Percentiles rank a stretch among this genome's conserved stretches.
Conservation (phyloP, 2,888 invertebrate species). For the Sthenelais limicola region DNA sequence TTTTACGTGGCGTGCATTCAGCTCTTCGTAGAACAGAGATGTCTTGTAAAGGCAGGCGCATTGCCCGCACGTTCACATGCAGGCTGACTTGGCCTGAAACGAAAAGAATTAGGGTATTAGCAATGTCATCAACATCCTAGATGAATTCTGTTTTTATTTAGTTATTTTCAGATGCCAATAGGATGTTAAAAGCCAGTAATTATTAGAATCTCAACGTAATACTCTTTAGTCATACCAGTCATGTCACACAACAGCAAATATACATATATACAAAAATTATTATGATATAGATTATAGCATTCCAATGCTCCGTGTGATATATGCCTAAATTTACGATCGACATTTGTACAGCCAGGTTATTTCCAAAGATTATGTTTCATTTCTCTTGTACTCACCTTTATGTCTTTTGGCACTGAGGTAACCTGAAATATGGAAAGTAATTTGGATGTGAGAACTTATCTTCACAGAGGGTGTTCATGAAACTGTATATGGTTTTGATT, state of each 20-base stretch:
- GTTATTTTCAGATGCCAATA: too few species aligned
- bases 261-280: not conserved
- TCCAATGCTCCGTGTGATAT: not conserved
- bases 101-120: not conserved
- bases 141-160: too few species aligned
- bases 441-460: too few species aligned
- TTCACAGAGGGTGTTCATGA: too few species aligned
- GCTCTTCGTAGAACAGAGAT: slow-evolving; percentile 14
- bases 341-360: not conserved
- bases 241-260: not conserved
- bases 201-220: too few species aligned
- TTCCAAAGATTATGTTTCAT: too few species aligned
- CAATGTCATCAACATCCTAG: too few species aligned
- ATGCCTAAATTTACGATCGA: not conserved
- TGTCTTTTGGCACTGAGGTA: slow-evolving; percentile 64
- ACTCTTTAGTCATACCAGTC: too few species aligned
- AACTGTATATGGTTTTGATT: too few species aligned
- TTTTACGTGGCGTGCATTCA: slow-evolving; percentile 12
- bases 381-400: slow-evolving; percentile 61
- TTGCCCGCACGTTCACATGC: slow-evolving; percentile 59
- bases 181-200: too few species aligned
- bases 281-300: not conserved
- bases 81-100: slow-evolving; percentile 63
- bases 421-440: slow-evolving; percentile 52
- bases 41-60: slow-evolving; percentile 51